phyloP scores from a whole-genome alignment of 2,797 vertebrate genomes.

The Malurus leucopterus region DNA sequence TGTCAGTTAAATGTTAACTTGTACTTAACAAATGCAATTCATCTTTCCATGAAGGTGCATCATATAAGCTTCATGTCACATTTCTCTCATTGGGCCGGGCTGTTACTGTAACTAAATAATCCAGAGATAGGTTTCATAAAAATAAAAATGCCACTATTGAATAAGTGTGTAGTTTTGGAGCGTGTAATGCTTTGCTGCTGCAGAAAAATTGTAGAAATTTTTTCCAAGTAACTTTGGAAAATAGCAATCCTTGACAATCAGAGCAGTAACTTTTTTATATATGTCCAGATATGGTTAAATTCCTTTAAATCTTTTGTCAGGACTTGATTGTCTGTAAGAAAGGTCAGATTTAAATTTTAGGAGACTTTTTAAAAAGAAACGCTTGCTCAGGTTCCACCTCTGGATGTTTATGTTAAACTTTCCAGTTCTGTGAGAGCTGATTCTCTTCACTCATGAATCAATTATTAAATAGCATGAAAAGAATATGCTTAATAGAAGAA shows the following conservation, averaged over 20 bases:
- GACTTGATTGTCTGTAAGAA: background rate
- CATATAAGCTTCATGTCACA: background rate
- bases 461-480: background rate
- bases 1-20: background rate
- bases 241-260: accelerated
- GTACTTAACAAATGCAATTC: background rate
- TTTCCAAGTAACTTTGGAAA: background rate
- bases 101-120: background rate
- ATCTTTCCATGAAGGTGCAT: background rate
- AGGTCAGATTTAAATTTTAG: background rate
- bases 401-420: background rate
- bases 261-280: background rate
- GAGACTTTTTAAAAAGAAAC: background rate
- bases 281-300: background rate
- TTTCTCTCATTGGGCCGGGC: background rate
- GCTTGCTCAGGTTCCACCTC: background rate
- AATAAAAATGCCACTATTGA: background rate
- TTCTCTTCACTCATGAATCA: background rate
- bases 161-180: background rate
- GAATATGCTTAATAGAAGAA: background rate
- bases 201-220: background rate
- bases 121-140: background rate
- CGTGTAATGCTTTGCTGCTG: background rate
- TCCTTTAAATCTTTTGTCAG: background rate
- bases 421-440: background rate